Evolutionary conservation across 2,888 invertebrate species (phyloP).

Genomic region (Acronicta psi): DNA sequence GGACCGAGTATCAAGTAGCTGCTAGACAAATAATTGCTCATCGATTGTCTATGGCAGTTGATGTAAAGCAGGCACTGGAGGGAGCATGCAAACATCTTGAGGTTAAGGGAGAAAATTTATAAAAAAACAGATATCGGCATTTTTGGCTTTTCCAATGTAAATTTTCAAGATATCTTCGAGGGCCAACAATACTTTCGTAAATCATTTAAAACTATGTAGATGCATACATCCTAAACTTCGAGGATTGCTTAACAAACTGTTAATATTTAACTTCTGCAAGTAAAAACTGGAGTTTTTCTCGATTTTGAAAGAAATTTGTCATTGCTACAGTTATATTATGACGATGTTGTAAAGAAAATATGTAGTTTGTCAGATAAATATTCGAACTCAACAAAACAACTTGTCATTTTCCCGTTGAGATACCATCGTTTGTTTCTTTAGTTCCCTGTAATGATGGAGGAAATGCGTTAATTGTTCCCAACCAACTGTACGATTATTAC

Average conservation of each 20-base stretch:
- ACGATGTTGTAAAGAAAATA: not conserved
- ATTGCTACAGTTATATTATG: not conserved
- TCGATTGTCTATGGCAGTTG: conserved; percentile 59
- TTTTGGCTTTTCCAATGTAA: too few species aligned
- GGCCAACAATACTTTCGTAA: too few species aligned
- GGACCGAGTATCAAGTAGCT: conserved; percentile 57
- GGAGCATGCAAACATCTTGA: not conserved
- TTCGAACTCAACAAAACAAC: conserved; percentile 9
- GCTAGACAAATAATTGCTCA: conserved; percentile 70
- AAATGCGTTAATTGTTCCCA: conserved; percentile 75
- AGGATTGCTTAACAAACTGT: too few species aligned
- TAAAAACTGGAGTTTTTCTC: too few species aligned
- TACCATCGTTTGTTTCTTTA: conserved; percentile 49
- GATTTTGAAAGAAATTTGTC: too few species aligned
- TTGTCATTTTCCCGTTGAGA: conserved; percentile 28
- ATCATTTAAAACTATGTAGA: too few species aligned
- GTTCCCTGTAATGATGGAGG: conserved; percentile 59
- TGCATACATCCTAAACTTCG: too few species aligned
- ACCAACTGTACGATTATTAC: conserved; percentile 70
- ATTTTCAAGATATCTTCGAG: too few species aligned
- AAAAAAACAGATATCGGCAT: too few species aligned
- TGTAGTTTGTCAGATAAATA: conserved; percentile 1
- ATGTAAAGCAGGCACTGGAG: conserved; percentile 37
- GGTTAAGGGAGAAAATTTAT: not conserved
- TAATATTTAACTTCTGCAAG: too few species aligned